Conservation (phyloP, 2,888 invertebrate species). For the Ceraclea dissimilis region DNA sequence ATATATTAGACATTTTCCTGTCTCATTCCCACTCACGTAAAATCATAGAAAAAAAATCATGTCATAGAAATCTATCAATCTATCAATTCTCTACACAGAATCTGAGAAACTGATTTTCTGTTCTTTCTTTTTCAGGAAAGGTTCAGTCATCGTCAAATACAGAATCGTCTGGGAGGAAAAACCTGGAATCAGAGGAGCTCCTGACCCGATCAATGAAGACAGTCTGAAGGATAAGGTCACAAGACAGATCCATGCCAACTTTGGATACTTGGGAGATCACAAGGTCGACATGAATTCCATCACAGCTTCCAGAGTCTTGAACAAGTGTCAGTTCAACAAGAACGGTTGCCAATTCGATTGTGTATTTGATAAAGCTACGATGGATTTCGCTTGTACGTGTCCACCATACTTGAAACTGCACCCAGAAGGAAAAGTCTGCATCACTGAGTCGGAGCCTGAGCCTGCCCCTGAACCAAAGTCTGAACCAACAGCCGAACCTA, state of each 20-base stretch:
- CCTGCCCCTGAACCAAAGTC: slow-evolving; percentile 28
- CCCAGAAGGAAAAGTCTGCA: slow-evolving; percentile 42
- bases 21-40: too few relatives aligned
- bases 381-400: slow-evolving; percentile 61
- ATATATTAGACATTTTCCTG: too few relatives aligned
- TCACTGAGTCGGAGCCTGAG: slow-evolving; percentile 30
- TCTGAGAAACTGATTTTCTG: not conserved
- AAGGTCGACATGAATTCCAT: slow-evolving; percentile 45
- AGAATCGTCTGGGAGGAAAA: slow-evolving; percentile 59
- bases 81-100: not conserved
- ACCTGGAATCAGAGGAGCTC: slow-evolving; percentile 37
- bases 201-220: slow-evolving; percentile 45
- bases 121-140: slow-evolving; percentile 44
- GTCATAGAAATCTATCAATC: too few relatives aligned
- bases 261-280: slow-evolving; percentile 47
- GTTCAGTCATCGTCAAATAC: slow-evolving; percentile 58
- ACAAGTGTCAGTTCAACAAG: slow-evolving; percentile 58
- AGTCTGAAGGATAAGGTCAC: slow-evolving; percentile 43
- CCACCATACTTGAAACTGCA: slow-evolving; percentile 44
- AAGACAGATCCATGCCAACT: slow-evolving; percentile 42
- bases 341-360: slow-evolving; percentile 61
- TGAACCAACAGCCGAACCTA: slow-evolving; percentile 28
- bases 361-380: slow-evolving; percentile 52
- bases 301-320: slow-evolving; percentile 43
- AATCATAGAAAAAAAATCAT: not conserved